phyloP scores from a whole-genome alignment of 2,113 vertebrate species.

The Pimephales promelas region DNA sequence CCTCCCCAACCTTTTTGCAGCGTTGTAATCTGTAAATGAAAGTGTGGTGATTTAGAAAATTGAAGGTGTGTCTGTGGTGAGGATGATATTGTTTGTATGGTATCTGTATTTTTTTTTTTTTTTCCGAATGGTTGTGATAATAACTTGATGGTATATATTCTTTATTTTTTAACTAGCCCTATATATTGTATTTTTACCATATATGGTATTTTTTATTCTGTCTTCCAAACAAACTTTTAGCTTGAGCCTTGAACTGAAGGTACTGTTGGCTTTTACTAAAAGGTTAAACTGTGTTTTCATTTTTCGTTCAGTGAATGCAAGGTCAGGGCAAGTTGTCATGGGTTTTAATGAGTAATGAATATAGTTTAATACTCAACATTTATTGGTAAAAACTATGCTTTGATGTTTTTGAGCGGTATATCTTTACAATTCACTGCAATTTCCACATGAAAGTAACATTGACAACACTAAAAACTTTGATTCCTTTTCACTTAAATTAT shows the following conservation, averaged over 20 bases:
- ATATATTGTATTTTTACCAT: too few species aligned
- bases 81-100: not conserved
- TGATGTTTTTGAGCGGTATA: too few species aligned
- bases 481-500: too few species aligned
- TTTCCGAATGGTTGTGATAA: not conserved
- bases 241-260: not conserved
- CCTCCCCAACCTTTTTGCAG: conserved; percentile 18
- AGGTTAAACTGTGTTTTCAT: not conserved
- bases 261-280: not conserved
- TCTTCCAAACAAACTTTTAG: not conserved
- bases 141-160: not conserved
- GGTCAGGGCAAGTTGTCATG: not conserved
- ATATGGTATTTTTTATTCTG: not conserved
- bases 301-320: not conserved
- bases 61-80: not conserved
- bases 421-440: too few species aligned
- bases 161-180: too few species aligned
- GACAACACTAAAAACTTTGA: too few species aligned
- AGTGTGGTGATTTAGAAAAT: conserved; percentile 37
- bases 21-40: conserved; percentile 43
- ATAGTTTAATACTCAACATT: too few species aligned
- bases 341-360: too few species aligned
- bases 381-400: too few species aligned
- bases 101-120: not conserved
- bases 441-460: too few species aligned